Evolutionary conservation across 30 jellyfish, hydroid and myxozoan species (phyloP), one percentile per base, ranked within the genome.

Genomic region (Cassiopea xamachana): DNA sequence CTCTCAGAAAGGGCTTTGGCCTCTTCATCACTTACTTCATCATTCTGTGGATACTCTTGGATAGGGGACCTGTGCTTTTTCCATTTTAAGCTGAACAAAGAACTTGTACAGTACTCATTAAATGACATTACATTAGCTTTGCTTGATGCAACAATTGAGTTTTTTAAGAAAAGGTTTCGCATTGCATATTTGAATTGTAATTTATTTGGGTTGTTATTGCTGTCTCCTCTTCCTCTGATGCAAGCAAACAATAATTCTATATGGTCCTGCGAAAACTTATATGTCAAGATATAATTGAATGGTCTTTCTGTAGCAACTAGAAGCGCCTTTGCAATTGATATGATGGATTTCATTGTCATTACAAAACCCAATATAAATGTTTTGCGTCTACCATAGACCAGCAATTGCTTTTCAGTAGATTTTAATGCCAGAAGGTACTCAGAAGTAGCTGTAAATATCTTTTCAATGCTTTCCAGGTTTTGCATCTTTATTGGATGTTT

Each of bases 251-350:
- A 60, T 3, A 87, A 48, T 59, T 89, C 96, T 27, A 80, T 7
- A 44, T 80, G 96, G 48, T 89, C 96, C 75, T 89, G 96, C 17
- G 89, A 72, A 48, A 89, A 89, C 48, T 79, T 80, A 79, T 76
- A 89, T 67, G 96, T 89, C 51, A 89, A 77, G 75, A 89, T 44
- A 74, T 89, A 89, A 15, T 73, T 70, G 69, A 80, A 86, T 17
- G 96, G 96, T 16, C 58, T 51, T 18, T 46, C 59, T 3, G 82
- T 61, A 55, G 78, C 13, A 17, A 17, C 12, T 12, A 81, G 17
- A 17, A 89, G 16, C 7, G 46, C 75, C 46, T 47, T 81, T 12
- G 89, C 49, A 7, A 80, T 51, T 7, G 82, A 15, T 13, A 39
- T 14, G 16, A 51, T 80, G 49, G 89, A 69, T 51, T 81, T 69